Evolutionary conservation across 2,888 invertebrate species (phyloP).

Genomic region (Helicoverpa assulta): DNA sequence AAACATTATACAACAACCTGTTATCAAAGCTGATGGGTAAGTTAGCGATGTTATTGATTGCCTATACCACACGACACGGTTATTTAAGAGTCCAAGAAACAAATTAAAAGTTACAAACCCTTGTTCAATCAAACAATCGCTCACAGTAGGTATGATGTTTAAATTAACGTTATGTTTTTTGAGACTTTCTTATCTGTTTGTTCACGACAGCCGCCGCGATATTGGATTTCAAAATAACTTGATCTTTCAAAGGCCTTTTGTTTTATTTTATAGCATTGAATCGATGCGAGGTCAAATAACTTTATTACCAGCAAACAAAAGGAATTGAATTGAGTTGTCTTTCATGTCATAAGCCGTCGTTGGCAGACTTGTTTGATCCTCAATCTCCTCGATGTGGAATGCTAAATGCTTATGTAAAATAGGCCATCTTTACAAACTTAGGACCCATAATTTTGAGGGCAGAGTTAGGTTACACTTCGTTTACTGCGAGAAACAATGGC

Average conservation of each 20-base stretch:
- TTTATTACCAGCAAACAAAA: neutral
- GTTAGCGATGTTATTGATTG: slow-evolving; percentile 12
- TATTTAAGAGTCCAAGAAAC: slow-evolving; percentile 43
- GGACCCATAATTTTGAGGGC: neutral
- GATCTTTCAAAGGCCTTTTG: slow-evolving; percentile 14
- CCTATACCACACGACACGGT: slow-evolving; percentile 32
- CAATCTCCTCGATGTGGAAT: neutral
- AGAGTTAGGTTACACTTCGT: neutral
- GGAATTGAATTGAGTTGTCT: neutral
- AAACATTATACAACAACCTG: slow-evolving; percentile 73
- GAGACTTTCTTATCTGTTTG: slow-evolving; percentile 28
- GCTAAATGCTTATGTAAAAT: neutral
- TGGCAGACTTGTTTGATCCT: neutral
- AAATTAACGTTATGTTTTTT: slow-evolving; percentile 45
- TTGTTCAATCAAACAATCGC: slow-evolving; percentile 23
- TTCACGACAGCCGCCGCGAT: slow-evolving; percentile 19
- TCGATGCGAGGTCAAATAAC: neutral
- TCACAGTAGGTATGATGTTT: slow-evolving; percentile 38
- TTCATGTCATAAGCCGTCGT: neutral
- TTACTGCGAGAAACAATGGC: slow-evolving; percentile 7
- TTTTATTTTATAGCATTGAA: slow-evolving; percentile 10
- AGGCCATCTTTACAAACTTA: neutral
- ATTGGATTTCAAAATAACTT: slow-evolving; percentile 36
- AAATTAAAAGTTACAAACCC: slow-evolving; percentile 48
- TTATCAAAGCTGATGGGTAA: slow-evolving; percentile 76